Evolutionary conservation across 2,797 vertebrate species (phyloP).

Genomic region (Rhabdomys pumilio): DNA sequence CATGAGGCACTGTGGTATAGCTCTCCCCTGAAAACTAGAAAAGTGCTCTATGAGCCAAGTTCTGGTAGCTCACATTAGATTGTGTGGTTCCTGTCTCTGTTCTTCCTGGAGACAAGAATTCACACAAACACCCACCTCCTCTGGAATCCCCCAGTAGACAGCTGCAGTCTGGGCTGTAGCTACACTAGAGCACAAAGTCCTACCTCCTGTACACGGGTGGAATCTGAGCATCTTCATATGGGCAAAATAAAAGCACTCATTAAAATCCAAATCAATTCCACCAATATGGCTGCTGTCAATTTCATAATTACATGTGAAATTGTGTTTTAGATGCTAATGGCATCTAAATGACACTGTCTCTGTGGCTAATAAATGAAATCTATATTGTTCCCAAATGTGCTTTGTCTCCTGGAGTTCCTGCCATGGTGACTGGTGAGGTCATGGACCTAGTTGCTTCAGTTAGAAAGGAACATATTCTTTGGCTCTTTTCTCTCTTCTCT

Average conservation of each 20-base stretch:
- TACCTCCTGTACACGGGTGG: neutral
- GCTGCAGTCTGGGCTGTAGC: neutral
- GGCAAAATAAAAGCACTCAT: neutral
- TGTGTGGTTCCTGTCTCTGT: neutral
- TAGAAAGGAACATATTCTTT: neutral
- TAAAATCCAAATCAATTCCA: neutral
- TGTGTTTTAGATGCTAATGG: neutral
- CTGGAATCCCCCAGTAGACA: neutral
- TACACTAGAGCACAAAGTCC: neutral
- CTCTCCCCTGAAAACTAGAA: neutral
- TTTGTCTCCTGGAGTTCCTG: neutral
- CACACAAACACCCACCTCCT: neutral
- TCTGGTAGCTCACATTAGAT: no score
- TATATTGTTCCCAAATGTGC: neutral
- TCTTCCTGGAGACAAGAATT: neutral
- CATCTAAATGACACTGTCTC: slow-evolving; percentile 21
- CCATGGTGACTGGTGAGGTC: neutral
- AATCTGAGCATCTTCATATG: neutral
- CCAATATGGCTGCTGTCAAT: neutral
- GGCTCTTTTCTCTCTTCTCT: neutral
- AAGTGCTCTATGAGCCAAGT: neutral
- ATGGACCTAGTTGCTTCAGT: neutral
- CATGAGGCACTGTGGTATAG: neutral
- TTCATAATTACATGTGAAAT: neutral
- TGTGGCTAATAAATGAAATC: neutral